Base-by-base conservation (phyloP, 2,888 invertebrate species). In the Shargacucullia verbasci region DNA sequence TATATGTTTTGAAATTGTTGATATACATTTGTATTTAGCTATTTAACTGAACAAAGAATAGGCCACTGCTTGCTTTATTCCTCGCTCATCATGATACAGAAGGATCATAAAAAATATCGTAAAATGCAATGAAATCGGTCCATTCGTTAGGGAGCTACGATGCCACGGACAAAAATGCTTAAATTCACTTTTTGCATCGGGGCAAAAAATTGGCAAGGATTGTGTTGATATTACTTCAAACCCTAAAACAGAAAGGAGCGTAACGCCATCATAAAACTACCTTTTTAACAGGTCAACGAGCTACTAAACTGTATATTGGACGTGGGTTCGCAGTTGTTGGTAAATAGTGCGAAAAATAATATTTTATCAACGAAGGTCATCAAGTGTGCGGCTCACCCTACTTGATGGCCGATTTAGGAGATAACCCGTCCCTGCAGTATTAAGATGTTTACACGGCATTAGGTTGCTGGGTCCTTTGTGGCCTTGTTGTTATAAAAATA, bases 261-360 rank as follows among this genome's bases (percentile, higher is more conserved):
- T 0, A 9, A 20, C 8, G 10, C 13, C 12, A 10, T 31, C n/a
- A 47, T 49, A 50, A 54, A 41, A 49, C 33, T 29, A 46, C 39
- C 29, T 67, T 62, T 48, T 48, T 31, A 39, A 52, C 10, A 46
- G 70, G 69, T 73, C 73, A 73, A 55, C 57, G 44, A 52, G 52
- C 60, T 64, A 55, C 67, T 66, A 63, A 76, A 71, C 64, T 63
- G 53, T 65, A 35, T 71, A 60, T 29, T 38, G 44, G 47, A 47
- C 44, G 47, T 40, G 63, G 63, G 73, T 71, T 20, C 49, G 38
- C 33, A 53, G 44, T 61, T 56, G 65, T 56, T 66, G 56, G 69
- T 75, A 75, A 77, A 79, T 69, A 75, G 71, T 66, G 71, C 59
- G 67, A 69, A 53, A 59, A 58, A 70, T 78, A 72, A 68, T 78